phyloP scores from a whole-genome alignment of 2,888 invertebrate species.

The Drosophila mayaguana region DNA sequence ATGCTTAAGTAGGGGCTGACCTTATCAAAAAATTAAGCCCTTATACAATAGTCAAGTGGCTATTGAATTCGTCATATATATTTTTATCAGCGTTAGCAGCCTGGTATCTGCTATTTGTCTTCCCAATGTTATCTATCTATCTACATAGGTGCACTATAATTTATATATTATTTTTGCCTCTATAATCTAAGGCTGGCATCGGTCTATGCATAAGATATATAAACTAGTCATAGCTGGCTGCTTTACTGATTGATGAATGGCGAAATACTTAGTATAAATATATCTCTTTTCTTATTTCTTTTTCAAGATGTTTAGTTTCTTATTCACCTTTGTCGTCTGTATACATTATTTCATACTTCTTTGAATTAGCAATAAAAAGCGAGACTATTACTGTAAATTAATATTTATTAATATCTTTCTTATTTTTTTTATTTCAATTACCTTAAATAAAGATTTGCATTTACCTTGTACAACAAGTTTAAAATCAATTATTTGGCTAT shows the following conservation, averaged over 20 bases:
- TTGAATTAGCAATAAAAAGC: too few relatives aligned
- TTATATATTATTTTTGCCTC: not conserved
- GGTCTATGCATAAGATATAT: not conserved
- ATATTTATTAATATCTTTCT: too few relatives aligned
- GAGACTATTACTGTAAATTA: too few relatives aligned
- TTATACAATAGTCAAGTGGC: slow-evolving; percentile 30
- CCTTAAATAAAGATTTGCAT: too few relatives aligned
- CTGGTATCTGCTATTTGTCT: slow-evolving; percentile 4
- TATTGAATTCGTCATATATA: slow-evolving; percentile 16
- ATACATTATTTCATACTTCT: too few relatives aligned
- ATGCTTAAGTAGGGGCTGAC: slow-evolving; percentile 12
- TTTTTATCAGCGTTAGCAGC: slow-evolving; percentile 10
- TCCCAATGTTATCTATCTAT: not conserved
- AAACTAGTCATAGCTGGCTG: not conserved
- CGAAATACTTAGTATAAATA: too few relatives aligned
- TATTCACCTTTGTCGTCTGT: too few relatives aligned
- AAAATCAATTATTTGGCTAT: too few relatives aligned
- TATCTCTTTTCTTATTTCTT: too few relatives aligned
- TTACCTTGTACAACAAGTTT: too few relatives aligned
- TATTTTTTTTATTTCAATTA: too few relatives aligned
- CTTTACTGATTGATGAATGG: not conserved
- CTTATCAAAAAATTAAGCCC: slow-evolving; percentile 9
- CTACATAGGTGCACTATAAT: not conserved
- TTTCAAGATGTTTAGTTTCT: too few relatives aligned
- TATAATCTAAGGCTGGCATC: not conserved